Percentiles rank a stretch among this genome's conserved stretches.
phyloP scores from a whole-genome alignment of 2,113 vertebrate species.

The Protomyctophum bolini region DNA sequence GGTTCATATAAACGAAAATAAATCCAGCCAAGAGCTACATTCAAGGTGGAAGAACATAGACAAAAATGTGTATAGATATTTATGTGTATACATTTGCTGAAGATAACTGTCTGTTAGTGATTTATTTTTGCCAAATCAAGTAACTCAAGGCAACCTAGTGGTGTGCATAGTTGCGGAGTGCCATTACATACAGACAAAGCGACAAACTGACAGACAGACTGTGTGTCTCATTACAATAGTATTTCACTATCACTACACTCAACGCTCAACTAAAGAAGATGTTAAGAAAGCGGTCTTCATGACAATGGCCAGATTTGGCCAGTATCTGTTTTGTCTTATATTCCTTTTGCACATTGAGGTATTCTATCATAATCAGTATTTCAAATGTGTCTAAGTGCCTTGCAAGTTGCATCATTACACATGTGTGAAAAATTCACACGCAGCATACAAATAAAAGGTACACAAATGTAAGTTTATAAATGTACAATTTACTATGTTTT shows the following conservation, averaged over 20 bases:
- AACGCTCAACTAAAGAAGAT: background rate
- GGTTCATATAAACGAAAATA: constrained; percentile 2
- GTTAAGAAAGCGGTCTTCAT: background rate
- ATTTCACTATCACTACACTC: background rate
- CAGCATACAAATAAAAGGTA: constrained; percentile 44
- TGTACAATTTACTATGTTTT: constrained; percentile 49
- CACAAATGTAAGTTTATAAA: constrained; percentile 52
- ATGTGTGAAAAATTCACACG: constrained; percentile 81
- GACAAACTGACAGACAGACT: background rate
- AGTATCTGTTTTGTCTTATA: constrained; percentile 48
- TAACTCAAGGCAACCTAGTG: too few species aligned
- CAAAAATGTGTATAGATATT: constrained; percentile 42
- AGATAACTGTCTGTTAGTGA: constrained; percentile 4
- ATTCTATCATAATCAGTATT: constrained; percentile 52
- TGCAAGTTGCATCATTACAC: constrained; percentile 87
- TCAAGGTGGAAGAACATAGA: constrained; percentile 3
- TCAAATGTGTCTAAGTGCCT: constrained; percentile 78
- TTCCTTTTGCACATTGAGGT: constrained; percentile 66
- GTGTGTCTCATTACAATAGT: background rate
- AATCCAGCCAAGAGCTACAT: background rate
- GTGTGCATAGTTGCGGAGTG: too few species aligned
- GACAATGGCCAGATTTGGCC: constrained; percentile 65
- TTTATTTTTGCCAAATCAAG: too few species aligned
- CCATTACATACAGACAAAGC: too few species aligned
- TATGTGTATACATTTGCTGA: constrained; percentile 45